Evolutionary conservation across 2,888 invertebrate genomes (phyloP).

Genomic region (Tanytarsus gracilentus): DNA sequence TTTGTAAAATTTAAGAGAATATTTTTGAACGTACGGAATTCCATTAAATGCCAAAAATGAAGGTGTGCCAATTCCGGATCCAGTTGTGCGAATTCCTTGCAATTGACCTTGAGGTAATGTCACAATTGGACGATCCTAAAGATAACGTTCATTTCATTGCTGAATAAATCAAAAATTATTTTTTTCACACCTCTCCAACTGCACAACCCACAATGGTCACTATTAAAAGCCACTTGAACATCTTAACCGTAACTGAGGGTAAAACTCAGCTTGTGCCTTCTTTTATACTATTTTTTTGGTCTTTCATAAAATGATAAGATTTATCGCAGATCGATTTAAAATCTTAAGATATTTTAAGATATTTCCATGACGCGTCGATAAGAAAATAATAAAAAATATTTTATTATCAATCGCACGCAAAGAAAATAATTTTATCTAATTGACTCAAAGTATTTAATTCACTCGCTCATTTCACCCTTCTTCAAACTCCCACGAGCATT

Average conservation of each 20-base stretch:
- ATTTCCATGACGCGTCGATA: too few relatives aligned
- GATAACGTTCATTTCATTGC: not conserved
- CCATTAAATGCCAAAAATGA: constrained; percentile 28
- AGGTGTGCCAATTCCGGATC: not conserved
- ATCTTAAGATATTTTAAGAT: too few relatives aligned
- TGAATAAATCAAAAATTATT: not conserved
- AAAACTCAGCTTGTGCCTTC: not conserved
- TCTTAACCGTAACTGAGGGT: not conserved
- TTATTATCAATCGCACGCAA: too few relatives aligned
- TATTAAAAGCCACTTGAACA: not conserved
- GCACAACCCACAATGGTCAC: not conserved
- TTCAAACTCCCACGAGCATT: too few relatives aligned
- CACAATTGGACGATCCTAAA: constrained; percentile 17
- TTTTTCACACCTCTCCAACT: not conserved
- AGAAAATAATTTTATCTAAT: too few relatives aligned
- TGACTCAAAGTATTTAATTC: too few relatives aligned
- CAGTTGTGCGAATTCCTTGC: constrained; percentile 8
- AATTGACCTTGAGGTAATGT: constrained; percentile 3
- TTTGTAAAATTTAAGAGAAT: not conserved
- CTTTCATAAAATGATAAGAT: too few relatives aligned
- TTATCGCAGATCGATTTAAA: too few relatives aligned
- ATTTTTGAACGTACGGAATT: constrained; percentile 28
- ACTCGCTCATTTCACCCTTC: too few relatives aligned
- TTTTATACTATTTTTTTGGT: too few relatives aligned
- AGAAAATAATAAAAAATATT: too few relatives aligned